These are phyloP conservation scores for Salpingus planirostris DNA, from an alignment of 2,888 invertebrate species.

Conservation along the genomic window DNA sequence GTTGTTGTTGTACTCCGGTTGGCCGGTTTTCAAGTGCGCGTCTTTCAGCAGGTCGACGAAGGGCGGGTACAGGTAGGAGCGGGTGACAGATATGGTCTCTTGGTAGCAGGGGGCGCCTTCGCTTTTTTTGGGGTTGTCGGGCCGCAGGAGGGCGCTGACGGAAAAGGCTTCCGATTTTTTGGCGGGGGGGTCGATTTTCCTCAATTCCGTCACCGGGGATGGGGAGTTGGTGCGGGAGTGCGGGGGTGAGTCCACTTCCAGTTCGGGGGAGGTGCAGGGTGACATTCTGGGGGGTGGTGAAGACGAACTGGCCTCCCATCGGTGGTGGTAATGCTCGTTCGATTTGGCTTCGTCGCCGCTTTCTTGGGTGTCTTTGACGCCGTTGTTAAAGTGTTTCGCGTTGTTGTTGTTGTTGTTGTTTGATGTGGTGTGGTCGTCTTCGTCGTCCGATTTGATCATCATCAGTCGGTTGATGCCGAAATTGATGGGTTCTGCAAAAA, in stretches of 20 bases:
- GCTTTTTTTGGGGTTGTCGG: constrained; percentile 55
- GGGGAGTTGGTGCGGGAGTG: constrained; percentile 47
- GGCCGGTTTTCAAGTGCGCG: constrained; percentile 39
- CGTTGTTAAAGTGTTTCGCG: constrained; percentile 34
- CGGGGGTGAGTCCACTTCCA: constrained; percentile 69
- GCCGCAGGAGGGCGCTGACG: constrained; percentile 71
- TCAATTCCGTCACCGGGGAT: constrained; percentile 38
- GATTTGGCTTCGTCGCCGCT: constrained; percentile 50
- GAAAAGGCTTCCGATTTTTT: constrained; percentile 78
- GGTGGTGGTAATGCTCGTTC: constrained; percentile 26
- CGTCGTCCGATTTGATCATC: constrained; percentile 48
- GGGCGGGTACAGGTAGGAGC: constrained; percentile 57
- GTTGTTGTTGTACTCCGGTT: constrained; percentile 33
- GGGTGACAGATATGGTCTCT: constrained; percentile 45
- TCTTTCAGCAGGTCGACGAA: constrained; percentile 56
- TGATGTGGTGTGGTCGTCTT: constrained; percentile 55
- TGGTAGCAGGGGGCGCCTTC: constrained; percentile 38
- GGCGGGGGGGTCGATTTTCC: constrained; percentile 38
- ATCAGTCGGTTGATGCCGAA: constrained; percentile 78
- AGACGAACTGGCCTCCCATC: constrained; percentile 32
- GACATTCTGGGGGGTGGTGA: constrained; percentile 36
- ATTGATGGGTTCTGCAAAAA: constrained; percentile 67
- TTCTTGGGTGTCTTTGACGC: constrained; percentile 42
- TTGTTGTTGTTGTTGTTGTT: constrained; percentile 46
- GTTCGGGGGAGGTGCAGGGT: constrained; percentile 55